These are phyloP conservation scores for Kryptolebias marmoratus DNA, from an alignment of 2,113 vertebrate species.

Conservation along the genomic window DNA sequence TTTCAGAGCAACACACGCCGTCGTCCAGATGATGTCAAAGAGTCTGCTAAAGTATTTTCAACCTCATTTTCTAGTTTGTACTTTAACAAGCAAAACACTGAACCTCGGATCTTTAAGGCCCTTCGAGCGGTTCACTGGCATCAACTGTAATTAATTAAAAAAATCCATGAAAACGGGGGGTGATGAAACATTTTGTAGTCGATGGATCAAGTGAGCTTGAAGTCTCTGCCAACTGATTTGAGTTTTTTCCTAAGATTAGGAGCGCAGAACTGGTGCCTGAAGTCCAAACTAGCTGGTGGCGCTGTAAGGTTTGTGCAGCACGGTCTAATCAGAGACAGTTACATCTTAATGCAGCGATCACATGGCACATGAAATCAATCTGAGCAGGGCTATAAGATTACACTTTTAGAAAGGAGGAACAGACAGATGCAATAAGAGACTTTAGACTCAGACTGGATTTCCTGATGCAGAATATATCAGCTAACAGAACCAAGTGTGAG, in stretches of 20 bases:
- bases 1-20: background rate
- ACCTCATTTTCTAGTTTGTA: background rate
- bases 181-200: conserved; percentile 16
- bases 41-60: background rate
- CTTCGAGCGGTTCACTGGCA: background rate
- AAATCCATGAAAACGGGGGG: conserved; percentile 3
- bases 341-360: conserved; percentile 25
- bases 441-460: conserved; percentile 9
- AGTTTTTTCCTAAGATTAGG: background rate
- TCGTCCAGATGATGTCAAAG: background rate
- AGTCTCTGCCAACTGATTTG: conserved; percentile 5
- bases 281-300: background rate
- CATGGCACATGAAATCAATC: conserved; percentile 36
- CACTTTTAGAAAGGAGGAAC: conserved; percentile 57
- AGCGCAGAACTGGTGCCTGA: background rate
- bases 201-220: conserved; percentile 4
- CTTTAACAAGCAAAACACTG: background rate
- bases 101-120: background rate
- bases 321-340: conserved; percentile 6
- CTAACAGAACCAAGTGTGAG: conserved; percentile 2
- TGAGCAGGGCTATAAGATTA: conserved; percentile 60
- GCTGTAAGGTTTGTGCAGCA: background rate
- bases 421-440: conserved; percentile 45
- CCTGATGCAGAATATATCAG: background rate
- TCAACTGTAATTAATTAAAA: background rate